A percentile compares a stretch with the other conserved stretches of the same genome.
Evolutionary conservation across 2,888 invertebrate species (phyloP).

Genomic region (Lasioglossum zephyrum): DNA sequence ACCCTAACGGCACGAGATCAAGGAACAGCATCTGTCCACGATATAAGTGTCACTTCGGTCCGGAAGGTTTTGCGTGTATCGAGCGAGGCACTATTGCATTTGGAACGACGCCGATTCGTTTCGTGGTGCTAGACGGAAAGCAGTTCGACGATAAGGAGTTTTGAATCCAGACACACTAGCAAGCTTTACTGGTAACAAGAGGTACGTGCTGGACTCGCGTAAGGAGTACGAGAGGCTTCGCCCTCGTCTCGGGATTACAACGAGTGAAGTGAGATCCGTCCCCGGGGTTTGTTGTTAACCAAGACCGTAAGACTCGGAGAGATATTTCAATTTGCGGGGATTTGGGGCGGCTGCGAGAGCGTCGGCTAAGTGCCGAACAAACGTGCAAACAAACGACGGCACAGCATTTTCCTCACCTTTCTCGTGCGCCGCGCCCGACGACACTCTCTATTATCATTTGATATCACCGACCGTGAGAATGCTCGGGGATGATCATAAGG

Average conservation of each 20-base stretch:
- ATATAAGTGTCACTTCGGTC: too few species aligned
- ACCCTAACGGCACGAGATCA: too few species aligned
- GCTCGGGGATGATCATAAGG: conserved; percentile 13
- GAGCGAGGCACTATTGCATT: not conserved
- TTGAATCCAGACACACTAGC: conserved; percentile 18
- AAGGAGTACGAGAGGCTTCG: conserved; percentile 58
- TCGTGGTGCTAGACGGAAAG: not conserved
- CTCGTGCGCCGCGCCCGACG: conserved; percentile 27
- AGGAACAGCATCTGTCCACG: too few species aligned
- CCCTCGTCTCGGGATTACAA: conserved; percentile 72
- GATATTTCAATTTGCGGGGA: conserved; percentile 81
- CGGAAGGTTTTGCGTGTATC: not conserved
- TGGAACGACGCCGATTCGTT: not conserved
- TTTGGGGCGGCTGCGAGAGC: conserved; percentile 71
- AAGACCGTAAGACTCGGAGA: conserved; percentile 75
- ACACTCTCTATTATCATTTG: conserved; percentile 63
- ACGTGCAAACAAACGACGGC: conserved; percentile 70
- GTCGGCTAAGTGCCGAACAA: conserved; percentile 72
- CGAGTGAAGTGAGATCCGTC: conserved; percentile 77
- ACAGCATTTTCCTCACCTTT: conserved; percentile 62
- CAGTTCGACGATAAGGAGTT: not conserved
- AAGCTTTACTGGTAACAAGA: conserved; percentile 30
- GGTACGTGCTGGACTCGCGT: conserved; percentile 54
- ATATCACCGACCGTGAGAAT: conserved; percentile 52
- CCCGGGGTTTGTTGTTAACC: conserved; percentile 79